Conservation (phyloP, 2,113 vertebrate genomes). For the Ornithorhynchus anatinus region DNA sequence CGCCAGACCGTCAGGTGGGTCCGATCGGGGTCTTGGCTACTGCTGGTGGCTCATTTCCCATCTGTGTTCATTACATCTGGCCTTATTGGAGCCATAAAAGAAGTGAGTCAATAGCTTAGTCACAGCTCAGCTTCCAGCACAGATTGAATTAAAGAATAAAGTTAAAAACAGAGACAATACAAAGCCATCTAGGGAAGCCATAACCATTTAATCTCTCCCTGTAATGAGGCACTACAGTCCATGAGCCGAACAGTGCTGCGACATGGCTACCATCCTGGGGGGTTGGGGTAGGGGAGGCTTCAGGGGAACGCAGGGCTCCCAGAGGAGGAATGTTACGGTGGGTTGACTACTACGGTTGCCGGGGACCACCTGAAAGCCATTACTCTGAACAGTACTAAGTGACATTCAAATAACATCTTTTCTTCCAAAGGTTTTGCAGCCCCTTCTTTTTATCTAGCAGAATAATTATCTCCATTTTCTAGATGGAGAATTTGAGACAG, state of each 20-base stretch:
- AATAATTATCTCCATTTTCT: too few species aligned
- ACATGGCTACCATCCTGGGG: not conserved
- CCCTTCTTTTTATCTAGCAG: too few species aligned
- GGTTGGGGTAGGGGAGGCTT: not conserved
- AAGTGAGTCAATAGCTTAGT: conserved; percentile 68
- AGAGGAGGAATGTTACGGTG: too few species aligned
- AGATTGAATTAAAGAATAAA: conserved; percentile 37
- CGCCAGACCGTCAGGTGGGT: conserved; percentile 21
- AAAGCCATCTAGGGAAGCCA: conserved; percentile 12
- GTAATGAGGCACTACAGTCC: not conserved
- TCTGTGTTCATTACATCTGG: conserved; percentile 36
- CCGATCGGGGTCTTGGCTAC: conserved; percentile 29
- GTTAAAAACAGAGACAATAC: conserved; percentile 43
- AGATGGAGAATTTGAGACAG: too few species aligned
- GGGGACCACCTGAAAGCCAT: too few species aligned
- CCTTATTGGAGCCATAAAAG: conserved; percentile 51
- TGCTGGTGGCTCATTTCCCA: conserved; percentile 33
- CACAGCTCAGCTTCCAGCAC: conserved; percentile 42
- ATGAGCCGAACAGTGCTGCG: accelerated
- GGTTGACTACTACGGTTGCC: too few species aligned
- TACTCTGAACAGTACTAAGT: too few species aligned
- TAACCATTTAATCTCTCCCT: conserved; percentile 1
- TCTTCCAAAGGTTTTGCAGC: too few species aligned
- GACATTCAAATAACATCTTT: too few species aligned
- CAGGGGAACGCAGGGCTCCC: too few species aligned